A percentile compares a stretch with the other conserved stretches of the same genome.
Evolutionary conservation across 2,797 vertebrate genomes (phyloP).

Genomic region (Hybognathus amarus): DNA sequence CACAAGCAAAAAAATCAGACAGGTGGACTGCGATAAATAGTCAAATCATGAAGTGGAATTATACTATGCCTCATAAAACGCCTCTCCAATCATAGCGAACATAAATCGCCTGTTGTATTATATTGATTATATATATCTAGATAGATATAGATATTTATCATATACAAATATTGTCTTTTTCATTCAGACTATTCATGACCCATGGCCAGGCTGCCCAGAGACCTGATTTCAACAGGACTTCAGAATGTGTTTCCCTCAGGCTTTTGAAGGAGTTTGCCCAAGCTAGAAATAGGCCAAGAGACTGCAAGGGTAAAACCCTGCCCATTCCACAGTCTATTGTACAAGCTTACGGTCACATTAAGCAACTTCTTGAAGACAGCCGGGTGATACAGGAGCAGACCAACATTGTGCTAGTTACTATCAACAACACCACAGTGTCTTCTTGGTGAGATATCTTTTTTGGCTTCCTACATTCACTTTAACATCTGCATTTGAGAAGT

Average conservation of each 20-base stretch:
- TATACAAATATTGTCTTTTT: too few species aligned
- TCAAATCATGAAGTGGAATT: too few species aligned
- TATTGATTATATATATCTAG: too few species aligned
- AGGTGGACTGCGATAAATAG: too few species aligned
- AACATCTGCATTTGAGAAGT: not conserved
- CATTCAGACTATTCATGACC: conserved; percentile 16
- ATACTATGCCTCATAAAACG: too few species aligned
- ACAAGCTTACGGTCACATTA: too few species aligned
- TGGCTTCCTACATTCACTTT: not conserved
- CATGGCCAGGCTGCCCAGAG: conserved; percentile 43
- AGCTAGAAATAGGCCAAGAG: conserved; percentile 46
- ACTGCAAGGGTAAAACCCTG: conserved; percentile 28
- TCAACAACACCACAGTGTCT: conserved; percentile 39
- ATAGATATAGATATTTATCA: too few species aligned
- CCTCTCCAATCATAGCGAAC: too few species aligned
- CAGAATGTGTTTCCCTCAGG: conserved; percentile 5
- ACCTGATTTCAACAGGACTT: not conserved
- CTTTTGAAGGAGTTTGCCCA: conserved; percentile 30
- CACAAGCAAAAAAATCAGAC: too few species aligned
- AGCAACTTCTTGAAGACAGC: too few species aligned
- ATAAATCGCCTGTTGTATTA: too few species aligned
- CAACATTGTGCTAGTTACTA: conserved; percentile 37
- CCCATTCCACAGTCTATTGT: conserved; percentile 24
- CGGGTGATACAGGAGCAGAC: too few species aligned
- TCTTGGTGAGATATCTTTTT: conserved; percentile 34